Evolutionary conservation across 2,797 vertebrate species (phyloP).

Genomic region (Sebastes dallii): DNA sequence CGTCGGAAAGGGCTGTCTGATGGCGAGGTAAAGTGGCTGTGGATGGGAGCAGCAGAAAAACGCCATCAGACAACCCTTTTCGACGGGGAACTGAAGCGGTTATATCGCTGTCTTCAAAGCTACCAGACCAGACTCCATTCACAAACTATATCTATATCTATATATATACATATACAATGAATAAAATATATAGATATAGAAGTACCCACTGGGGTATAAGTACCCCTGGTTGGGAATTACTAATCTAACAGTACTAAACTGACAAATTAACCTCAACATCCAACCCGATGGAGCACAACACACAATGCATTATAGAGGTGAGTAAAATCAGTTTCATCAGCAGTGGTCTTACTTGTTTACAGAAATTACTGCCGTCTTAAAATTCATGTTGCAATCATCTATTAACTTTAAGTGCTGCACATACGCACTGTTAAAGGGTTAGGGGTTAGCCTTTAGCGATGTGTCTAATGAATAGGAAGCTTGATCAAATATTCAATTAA

Average conservation of each 20-base stretch:
- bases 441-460: not conserved
- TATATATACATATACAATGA: not conserved
- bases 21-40: no score
- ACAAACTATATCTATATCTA: no score
- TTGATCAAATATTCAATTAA: constrained; percentile 58
- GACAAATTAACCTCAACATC: not conserved
- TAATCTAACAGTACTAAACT: not conserved
- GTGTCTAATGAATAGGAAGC: constrained; percentile 25
- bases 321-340: not conserved
- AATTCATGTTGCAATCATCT: not conserved
- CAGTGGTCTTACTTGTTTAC: not conserved
- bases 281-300: not conserved
- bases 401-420: not conserved
- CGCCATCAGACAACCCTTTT: no score
- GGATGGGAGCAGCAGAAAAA: no score
- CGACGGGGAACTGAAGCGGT: no score
- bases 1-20: no score
- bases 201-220: not conserved
- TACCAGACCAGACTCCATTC: no score
- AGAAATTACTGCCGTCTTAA: not conserved
- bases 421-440: not conserved
- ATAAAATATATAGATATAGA: not conserved
- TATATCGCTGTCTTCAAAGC: no score
- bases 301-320: not conserved
- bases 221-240: not conserved